Percentiles rank a stretch among this genome's conserved stretches.
Conservation (phyloP, 1,140 invertebrate genomes). For the Drosophila mojavensis region DNA sequence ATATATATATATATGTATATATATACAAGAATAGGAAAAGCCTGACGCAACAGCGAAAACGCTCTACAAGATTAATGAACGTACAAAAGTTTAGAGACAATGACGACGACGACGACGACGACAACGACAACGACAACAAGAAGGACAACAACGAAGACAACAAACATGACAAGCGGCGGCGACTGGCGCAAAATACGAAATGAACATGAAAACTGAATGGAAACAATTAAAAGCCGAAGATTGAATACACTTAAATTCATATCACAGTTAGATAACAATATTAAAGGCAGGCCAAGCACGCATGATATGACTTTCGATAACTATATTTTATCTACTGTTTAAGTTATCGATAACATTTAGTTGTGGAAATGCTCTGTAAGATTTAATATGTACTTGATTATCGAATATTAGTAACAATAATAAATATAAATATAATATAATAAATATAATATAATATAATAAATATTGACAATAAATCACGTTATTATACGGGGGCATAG, state of each 20-base stretch:
- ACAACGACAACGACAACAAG: not conserved
- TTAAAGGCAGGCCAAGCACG: too few species aligned
- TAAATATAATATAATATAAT: too few species aligned
- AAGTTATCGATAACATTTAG: too few species aligned
- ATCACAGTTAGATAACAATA: not conserved
- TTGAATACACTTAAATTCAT: conserved; percentile 11
- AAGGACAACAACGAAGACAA: conserved; percentile 34
- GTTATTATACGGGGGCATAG: too few species aligned
- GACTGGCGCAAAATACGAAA: conserved; percentile 31
- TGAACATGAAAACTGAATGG: conserved; percentile 9
- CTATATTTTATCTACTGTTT: too few species aligned
- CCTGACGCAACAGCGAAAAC: conserved; percentile 67
- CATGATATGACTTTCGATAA: too few species aligned
- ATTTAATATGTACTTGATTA: too few species aligned
- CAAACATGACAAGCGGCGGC: conserved; percentile 43
- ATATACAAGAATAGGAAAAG: not conserved
- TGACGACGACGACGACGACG: conserved; percentile 56
- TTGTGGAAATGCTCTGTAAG: too few species aligned
- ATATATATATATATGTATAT: conserved; percentile 10
- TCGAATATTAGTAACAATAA: too few species aligned
- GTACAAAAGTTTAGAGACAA: conserved; percentile 82
- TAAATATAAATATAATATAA: too few species aligned
- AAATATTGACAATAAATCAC: too few species aligned
- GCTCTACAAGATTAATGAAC: conserved; percentile 81
- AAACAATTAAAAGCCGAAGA: not conserved